These are phyloP conservation scores for Fregata magnificens DNA, from an alignment of 2,113 vertebrate genomes.

Conservation along the genomic window DNA sequence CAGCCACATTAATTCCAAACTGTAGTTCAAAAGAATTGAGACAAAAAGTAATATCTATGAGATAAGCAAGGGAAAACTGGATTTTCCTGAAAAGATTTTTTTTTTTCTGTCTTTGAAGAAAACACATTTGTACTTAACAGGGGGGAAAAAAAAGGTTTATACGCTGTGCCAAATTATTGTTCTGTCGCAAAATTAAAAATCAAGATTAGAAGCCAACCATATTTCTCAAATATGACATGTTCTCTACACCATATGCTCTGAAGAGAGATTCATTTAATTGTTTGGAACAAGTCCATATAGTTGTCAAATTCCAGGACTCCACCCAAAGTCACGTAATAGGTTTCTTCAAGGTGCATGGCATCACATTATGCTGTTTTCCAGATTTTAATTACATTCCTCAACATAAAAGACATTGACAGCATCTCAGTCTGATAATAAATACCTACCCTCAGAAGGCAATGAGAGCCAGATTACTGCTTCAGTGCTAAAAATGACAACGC, in stretches of 20 bases:
- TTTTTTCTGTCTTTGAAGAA: neutral
- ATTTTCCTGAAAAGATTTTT: neutral
- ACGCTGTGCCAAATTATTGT: constrained; percentile 46
- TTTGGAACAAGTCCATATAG: constrained; percentile 43
- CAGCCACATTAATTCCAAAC: neutral
- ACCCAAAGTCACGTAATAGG: constrained; percentile 26
- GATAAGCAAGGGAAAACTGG: neutral
- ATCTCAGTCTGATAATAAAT: neutral
- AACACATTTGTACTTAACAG: neutral
- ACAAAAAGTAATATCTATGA: neutral
- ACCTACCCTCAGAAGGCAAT: neutral
- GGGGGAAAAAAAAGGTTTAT: neutral
- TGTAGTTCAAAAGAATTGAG: neutral
- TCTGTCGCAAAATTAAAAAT: constrained; percentile 54
- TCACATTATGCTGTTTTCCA: neutral
- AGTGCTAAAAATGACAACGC: neutral
- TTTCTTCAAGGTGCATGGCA: constrained; percentile 32
- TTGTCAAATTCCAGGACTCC: constrained; percentile 32
- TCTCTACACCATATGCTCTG: constrained; percentile 49
- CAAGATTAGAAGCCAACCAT: constrained; percentile 51
- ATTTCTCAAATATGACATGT: constrained; percentile 61
- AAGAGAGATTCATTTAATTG: constrained; percentile 55
- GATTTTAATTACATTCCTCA: constrained; percentile 4
- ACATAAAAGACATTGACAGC: neutral
- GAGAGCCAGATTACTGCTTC: neutral